Evolutionary conservation across 2,888 invertebrate species (phyloP).

Genomic region (Tenthredo notha): DNA sequence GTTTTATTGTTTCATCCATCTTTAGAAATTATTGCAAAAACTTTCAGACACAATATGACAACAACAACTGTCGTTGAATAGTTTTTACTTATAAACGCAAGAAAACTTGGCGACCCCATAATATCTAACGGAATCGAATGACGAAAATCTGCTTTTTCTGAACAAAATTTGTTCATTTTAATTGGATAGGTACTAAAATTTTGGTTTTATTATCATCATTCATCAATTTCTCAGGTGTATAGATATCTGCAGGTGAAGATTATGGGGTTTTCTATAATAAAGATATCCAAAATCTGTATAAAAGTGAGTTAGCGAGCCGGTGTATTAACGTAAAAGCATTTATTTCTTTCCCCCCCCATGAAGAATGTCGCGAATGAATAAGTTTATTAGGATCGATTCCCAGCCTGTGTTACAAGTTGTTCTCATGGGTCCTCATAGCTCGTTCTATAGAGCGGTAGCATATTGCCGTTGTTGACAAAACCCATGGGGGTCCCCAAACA

Average conservation of each 20-base stretch:
- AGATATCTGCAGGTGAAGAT: too few species aligned
- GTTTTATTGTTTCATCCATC: background rate
- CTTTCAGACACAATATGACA: background rate
- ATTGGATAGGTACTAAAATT: background rate
- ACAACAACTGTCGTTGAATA: background rate
- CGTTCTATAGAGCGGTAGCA: slow-evolving; percentile 68
- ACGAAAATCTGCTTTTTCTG: background rate
- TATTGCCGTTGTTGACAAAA: slow-evolving; percentile 78
- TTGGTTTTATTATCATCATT: background rate
- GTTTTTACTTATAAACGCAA: background rate
- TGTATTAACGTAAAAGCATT: background rate
- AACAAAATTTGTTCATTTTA: background rate
- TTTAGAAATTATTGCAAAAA: background rate
- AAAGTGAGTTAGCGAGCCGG: background rate
- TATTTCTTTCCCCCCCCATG: background rate
- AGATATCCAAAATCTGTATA: background rate
- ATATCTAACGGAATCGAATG: background rate
- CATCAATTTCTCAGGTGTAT: too few species aligned
- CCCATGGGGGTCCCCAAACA: slow-evolving; percentile 69
- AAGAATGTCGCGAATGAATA: slow-evolving; percentile 42
- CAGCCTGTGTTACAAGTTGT: slow-evolving; percentile 48
- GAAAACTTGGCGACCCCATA: background rate
- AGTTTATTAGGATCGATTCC: slow-evolving; percentile 48
- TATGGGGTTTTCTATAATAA: background rate
- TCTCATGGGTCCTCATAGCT: slow-evolving; percentile 47